Percentiles rank a stretch among this genome's conserved stretches.
Conservation (phyloP, 1,140 invertebrate genomes). For the Euschistus heros region DNA sequence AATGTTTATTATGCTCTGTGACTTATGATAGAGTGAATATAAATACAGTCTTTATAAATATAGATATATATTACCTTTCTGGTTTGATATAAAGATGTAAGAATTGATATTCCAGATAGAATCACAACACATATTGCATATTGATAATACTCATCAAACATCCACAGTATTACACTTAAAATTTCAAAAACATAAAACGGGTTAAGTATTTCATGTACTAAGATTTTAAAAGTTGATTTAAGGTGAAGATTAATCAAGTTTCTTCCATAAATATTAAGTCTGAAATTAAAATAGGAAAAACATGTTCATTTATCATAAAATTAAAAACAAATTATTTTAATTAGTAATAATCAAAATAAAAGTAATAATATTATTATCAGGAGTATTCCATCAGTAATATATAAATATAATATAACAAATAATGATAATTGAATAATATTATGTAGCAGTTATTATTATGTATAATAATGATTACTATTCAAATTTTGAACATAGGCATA, state of each 20-base stretch:
- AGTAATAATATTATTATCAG: too few relatives aligned
- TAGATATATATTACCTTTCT: slow-evolving; percentile 36
- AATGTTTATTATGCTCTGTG: too few relatives aligned
- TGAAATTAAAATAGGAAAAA: slow-evolving; percentile 40
- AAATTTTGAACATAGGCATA: too few relatives aligned
- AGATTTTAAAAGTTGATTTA: slow-evolving; percentile 55
- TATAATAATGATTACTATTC: too few relatives aligned
- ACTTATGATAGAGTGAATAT: too few relatives aligned
- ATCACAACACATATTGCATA: slow-evolving; percentile 58
- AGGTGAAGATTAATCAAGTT: slow-evolving; percentile 65
- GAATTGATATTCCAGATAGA: slow-evolving; percentile 49
- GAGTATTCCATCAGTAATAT: too few relatives aligned
- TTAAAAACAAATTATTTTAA: too few relatives aligned
- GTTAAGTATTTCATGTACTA: slow-evolving; percentile 68
- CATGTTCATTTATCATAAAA: too few relatives aligned
- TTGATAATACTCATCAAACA: slow-evolving; percentile 61
- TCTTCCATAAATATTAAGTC: slow-evolving; percentile 57
- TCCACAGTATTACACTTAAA: slow-evolving; percentile 68
- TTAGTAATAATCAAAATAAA: too few relatives aligned
- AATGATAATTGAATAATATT: too few relatives aligned
- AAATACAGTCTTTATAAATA: not conserved
- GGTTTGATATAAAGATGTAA: slow-evolving; percentile 47
- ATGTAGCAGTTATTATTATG: too few relatives aligned
- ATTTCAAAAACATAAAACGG: slow-evolving; percentile 87
- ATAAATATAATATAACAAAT: too few relatives aligned